Evolutionary conservation across 2,797 vertebrate species (phyloP).

Genomic region (Rhabdomys pumilio): DNA sequence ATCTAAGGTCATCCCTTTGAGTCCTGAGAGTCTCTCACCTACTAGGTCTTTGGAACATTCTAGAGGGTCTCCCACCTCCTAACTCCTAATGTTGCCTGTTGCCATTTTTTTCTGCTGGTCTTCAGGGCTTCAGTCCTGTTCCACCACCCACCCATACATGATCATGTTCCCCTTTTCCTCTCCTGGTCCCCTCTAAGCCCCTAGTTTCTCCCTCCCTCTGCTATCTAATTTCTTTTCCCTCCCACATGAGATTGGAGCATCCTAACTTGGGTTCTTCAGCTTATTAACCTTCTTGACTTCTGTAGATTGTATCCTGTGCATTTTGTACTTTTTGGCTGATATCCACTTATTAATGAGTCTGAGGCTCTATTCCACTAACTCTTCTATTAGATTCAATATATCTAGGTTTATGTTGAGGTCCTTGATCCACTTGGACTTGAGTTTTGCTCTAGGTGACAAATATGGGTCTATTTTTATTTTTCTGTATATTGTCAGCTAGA

Average conservation of each 20-base stretch:
- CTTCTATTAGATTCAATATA: too few species aligned
- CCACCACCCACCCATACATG: fast-evolving
- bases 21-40: too few species aligned
- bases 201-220: background rate
- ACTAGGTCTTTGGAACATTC: background rate
- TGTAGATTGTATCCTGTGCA: background rate
- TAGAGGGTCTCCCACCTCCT: background rate
- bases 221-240: background rate
- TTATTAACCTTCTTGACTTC: background rate
- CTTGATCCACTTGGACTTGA: too few species aligned
- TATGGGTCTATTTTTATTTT: too few species aligned
- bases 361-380: background rate
- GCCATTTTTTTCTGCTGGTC: background rate
- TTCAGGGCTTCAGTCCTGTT: background rate
- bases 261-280: background rate
- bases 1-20: background rate
- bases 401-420: too few species aligned
- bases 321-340: background rate
- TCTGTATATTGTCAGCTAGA: too few species aligned
- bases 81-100: background rate
- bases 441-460: too few species aligned
- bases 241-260: background rate
- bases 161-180: too few species aligned
- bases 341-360: background rate
- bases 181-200: background rate